These are phyloP conservation scores for Graphium colonna DNA, from an alignment of 2,888 invertebrate species.

Conservation along the genomic window DNA sequence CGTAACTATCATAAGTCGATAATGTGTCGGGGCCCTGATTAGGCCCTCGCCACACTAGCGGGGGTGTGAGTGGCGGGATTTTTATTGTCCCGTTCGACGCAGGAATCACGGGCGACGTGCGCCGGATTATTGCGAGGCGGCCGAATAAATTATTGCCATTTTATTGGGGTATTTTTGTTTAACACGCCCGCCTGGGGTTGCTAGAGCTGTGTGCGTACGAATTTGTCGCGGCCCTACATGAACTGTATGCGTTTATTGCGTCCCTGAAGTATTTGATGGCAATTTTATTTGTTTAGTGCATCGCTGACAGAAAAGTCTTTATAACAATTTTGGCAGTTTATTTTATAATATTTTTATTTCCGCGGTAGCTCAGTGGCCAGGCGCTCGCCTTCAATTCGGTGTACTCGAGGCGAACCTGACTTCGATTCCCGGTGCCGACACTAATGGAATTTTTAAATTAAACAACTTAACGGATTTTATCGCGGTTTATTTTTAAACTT, in stretches of 20 bases:
- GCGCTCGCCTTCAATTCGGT: no score
- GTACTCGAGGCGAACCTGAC: no score
- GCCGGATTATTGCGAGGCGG: conserved; percentile 50
- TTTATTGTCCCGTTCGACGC: conserved; percentile 58
- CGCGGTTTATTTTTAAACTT: no score
- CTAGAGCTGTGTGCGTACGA: conserved; percentile 1
- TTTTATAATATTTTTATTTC: no score
- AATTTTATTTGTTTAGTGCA: no score
- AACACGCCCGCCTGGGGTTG: conserved; percentile 15
- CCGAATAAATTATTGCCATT: conserved; percentile 62
- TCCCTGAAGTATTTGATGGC: conserved; percentile 14
- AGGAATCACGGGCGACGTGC: conserved; percentile 39
- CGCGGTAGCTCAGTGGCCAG: no score
- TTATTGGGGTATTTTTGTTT: conserved; percentile 35
- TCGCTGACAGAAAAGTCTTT: no score
- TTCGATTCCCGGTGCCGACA: no score
- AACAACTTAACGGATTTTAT: no score
- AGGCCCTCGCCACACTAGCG: conserved; percentile 23
- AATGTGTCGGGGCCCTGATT: conserved; percentile 8
- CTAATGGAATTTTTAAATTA: no score
- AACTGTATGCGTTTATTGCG: background rate
- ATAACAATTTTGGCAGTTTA: no score
- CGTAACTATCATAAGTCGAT: no score
- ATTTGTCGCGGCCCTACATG: background rate
- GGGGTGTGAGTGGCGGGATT: conserved; percentile 50